A percentile compares a stretch with the other conserved stretches of the same genome.
phyloP scores from a whole-genome alignment of 2,888 invertebrate species.

The Nowickia ferox region DNA sequence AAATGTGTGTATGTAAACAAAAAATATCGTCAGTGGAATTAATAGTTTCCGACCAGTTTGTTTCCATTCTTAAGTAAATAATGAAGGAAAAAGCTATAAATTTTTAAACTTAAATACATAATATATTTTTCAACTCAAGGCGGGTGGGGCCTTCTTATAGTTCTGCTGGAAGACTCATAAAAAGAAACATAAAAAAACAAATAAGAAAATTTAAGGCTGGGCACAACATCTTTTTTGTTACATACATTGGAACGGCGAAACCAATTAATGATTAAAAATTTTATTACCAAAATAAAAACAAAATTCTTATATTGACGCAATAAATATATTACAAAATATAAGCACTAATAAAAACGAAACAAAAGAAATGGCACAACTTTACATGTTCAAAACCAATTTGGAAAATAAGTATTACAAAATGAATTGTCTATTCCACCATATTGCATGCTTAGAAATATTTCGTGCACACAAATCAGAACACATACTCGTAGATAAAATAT shows the following conservation, averaged over 20 bases:
- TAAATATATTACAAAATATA: constrained; percentile 32
- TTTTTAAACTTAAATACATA: neutral
- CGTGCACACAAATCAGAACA: constrained; percentile 22
- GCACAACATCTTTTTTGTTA: neutral
- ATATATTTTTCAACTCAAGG: neutral
- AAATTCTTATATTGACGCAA: constrained; percentile 22
- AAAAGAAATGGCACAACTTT: constrained; percentile 13
- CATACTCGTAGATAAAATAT: too few species aligned
- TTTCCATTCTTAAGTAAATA: neutral
- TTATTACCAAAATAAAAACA: constrained; percentile 11
- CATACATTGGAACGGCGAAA: constrained; percentile 24
- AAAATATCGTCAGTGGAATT: neutral
- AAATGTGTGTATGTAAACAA: too few species aligned
- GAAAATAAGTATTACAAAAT: constrained; percentile 9
- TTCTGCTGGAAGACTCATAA: neutral
- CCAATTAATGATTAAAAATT: constrained; percentile 28
- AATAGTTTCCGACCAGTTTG: neutral
- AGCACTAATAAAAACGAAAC: neutral
- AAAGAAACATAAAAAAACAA: neutral
- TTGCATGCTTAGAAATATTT: constrained; percentile 14
- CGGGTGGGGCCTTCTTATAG: neutral
- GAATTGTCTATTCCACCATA: constrained; percentile 11
- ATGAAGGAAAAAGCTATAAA: neutral
- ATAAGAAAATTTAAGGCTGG: constrained; percentile 15
- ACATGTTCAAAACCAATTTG: constrained; percentile 46